Evolutionary conservation across 2,797 vertebrate species (phyloP).

Genomic region (Alauda arvensis): DNA sequence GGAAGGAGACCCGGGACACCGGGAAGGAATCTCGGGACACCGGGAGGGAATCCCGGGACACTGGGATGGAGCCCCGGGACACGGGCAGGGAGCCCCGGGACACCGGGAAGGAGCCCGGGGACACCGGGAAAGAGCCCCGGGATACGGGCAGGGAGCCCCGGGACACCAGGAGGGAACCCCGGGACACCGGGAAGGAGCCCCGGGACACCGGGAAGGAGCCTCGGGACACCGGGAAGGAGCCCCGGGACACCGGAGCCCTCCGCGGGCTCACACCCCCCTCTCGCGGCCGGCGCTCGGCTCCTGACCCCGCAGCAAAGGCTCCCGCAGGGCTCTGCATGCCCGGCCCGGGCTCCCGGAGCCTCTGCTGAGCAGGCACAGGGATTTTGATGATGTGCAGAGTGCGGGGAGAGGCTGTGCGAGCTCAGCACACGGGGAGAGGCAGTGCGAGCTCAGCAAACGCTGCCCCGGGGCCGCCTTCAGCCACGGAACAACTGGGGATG

Average conservation of each 20-base stretch:
- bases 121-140: not conserved
- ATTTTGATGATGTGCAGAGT: not conserved
- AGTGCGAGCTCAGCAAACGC: not conserved
- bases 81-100: no score
- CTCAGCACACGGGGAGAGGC: not conserved
- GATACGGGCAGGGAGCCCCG: not conserved
- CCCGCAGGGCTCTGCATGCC: fast-evolving
- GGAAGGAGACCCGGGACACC: fast-evolving
- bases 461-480: not conserved
- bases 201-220: no score
- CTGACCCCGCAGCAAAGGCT: not conserved
- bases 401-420: not conserved
- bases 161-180: no score
- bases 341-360: not conserved
- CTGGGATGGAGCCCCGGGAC: not conserved
- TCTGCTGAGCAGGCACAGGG: not conserved
- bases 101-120: no score
- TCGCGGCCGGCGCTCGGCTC: not conserved
- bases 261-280: constrained; percentile 15
- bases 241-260: not conserved
- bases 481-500: not conserved
- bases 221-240: no score
- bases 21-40: no score
- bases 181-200: no score
- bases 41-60: no score